Percentiles rank a stretch among this genome's conserved stretches.
These are phyloP conservation scores for Anolis carolinensis DNA, from an alignment of 2,113 vertebrate genomes.

Conservation along the genomic window DNA sequence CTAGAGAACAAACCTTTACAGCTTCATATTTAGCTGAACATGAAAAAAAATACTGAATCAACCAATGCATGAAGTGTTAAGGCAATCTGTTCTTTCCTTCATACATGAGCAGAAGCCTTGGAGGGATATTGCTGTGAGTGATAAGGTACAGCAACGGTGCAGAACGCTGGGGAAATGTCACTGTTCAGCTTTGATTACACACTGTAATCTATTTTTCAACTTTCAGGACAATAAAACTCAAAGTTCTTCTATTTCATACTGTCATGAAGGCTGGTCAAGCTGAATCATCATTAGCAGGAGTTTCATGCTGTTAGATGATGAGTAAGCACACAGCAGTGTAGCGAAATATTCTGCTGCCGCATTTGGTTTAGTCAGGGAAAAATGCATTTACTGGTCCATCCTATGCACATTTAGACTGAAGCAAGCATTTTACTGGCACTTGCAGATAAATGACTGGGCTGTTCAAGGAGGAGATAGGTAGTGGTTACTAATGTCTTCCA, in stretches of 20 bases:
- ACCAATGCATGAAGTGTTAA: neutral
- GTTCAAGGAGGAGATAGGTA: neutral
- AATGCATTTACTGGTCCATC: conserved; percentile 4
- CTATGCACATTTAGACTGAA: neutral
- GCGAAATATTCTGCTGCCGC: conserved; percentile 21
- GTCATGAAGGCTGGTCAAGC: neutral
- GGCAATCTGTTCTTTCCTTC: conserved; percentile 40
- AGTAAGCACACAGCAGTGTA: conserved; percentile 19
- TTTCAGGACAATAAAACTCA: conserved; percentile 29
- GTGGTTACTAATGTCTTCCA: too few relatives aligned
- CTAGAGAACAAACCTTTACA: conserved; percentile 27
- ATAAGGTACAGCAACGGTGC: conserved; percentile 24
- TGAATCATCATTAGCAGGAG: neutral
- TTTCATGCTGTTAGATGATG: conserved; percentile 35
- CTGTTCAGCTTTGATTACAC: conserved; percentile 34
- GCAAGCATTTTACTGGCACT: neutral
- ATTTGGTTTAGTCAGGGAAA: conserved; percentile 35
- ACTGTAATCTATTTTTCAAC: conserved; percentile 20
- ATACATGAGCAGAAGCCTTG: conserved; percentile 21
- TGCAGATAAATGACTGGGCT: neutral
- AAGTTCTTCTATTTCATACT: conserved; percentile 9
- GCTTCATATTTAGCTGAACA: conserved; percentile 63
- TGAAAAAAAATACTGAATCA: conserved; percentile 28
- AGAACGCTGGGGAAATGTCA: conserved; percentile 30
- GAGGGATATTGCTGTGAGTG: conserved; percentile 28